Evolutionary conservation across 2,888 invertebrate genomes (phyloP), one percentile per base, ranked within the genome.

Genomic region (Polietes domitor): DNA sequence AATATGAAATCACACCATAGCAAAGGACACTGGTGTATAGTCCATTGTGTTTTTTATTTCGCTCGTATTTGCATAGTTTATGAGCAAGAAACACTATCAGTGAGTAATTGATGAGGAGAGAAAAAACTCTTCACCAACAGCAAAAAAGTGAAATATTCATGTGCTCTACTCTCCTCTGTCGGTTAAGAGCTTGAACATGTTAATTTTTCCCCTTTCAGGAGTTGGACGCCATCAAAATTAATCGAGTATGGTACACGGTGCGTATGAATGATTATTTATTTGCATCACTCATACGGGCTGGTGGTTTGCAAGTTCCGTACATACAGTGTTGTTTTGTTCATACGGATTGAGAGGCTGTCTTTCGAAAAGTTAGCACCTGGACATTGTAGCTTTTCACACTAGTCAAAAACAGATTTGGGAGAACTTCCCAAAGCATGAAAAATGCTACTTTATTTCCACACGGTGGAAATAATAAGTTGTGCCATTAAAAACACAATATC

Each of bases 41-140:
- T 53, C n/a, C 19, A 65, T 63, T 41, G 43, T 47, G 47, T 68
- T 41, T 74, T 61, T 79, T 72, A 55, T 63, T 63, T 6, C 26
- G 6, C 24, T 70, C 65, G 43, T 75, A 78, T 78, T 78, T 80
- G 17, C 41, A 65, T 75, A 50, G 55, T 77, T 28, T 41, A 58
- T 65, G 70, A 70, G 63, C 53, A 80, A 21, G 26, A 53, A 12
- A 53, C 26, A 53, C 28, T 70, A 19, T 79, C 65, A 68, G 28
- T 72, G 24, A 58, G 72, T 78, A 84, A 81, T 84, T 76, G 78
- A 72, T 73, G 78, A 61, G 72, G 65, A 43, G 32, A 50, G 53
- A 71, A 76, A 50, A 65, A 65, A n/a, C 15, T 21, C n/a, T n/a
- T n/a, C n/a, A n/a, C n/a, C 65, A 75, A 77, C 2, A 17, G 17